Conservation (phyloP, 2,113 vertebrate species). For the Neodontobutis hainanensis region DNA sequence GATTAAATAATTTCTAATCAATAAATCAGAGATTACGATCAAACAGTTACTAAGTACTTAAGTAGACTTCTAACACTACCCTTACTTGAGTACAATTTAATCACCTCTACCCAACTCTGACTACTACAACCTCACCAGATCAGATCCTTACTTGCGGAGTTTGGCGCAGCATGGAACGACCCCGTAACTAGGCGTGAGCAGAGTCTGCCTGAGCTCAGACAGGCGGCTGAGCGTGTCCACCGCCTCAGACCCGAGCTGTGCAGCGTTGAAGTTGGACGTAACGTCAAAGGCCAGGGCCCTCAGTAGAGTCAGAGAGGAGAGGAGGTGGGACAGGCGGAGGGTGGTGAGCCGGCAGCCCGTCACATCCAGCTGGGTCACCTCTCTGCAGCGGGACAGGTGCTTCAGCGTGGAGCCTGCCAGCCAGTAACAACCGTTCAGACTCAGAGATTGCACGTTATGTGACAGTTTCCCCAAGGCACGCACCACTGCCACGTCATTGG, state of each 20-base stretch:
- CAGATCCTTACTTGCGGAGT: slow-evolving; percentile 83
- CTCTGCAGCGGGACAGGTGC: slow-evolving; percentile 83
- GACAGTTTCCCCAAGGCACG: slow-evolving; percentile 82
- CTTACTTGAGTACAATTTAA: no score
- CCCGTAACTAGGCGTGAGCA: slow-evolving; percentile 90
- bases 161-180: slow-evolving; percentile 93
- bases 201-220: slow-evolving; percentile 89
- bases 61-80: no score
- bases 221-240: slow-evolving; percentile 88
- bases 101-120: no score
- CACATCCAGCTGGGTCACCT: slow-evolving; percentile 88
- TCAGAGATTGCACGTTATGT: slow-evolving; percentile 86
- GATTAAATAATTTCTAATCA: no score
- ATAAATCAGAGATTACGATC: no score
- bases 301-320: slow-evolving; percentile 84
- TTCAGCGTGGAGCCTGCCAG: slow-evolving; percentile 84
- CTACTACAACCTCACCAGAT: not conserved
- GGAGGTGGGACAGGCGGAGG: slow-evolving; percentile 87
- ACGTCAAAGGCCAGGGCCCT: slow-evolving; percentile 91
- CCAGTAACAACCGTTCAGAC: slow-evolving; percentile 95
- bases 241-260: slow-evolving; percentile 87
- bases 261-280: slow-evolving; percentile 84
- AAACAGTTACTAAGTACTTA: no score
- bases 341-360: slow-evolving; percentile 90
- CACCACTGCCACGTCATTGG: slow-evolving; percentile 83